Base-by-base conservation (phyloP, 1,140 invertebrate genomes). In the Anadara kagoshimensis region DNA sequence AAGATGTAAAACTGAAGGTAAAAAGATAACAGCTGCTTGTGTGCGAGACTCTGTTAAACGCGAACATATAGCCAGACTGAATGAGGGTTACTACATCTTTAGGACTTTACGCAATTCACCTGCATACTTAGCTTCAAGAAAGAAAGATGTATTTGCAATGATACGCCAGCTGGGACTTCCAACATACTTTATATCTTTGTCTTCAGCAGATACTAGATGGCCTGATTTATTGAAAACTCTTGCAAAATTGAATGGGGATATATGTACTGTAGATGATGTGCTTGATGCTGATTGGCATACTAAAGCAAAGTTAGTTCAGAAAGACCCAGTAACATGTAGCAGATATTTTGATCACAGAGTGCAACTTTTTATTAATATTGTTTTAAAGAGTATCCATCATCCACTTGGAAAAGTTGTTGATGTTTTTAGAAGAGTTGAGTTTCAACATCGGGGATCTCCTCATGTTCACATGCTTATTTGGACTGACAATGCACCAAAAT, bases 161-260 rank as follows among this genome's bases (percentile, higher is more conserved):
- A 73, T 73, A 49, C 51, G 71, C 2, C 71, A 73, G 51, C 29
- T 73, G 18, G 78, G 78, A 44, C 26, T 76, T 61, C 68, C 76
- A 62, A 74, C 73, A 63, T 78, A 69, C 66, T 80, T 78, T 62
- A 65, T 72, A 18, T 78, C 69, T 22, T 56, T 78, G 12, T 81
- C 79, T 24, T 65, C 79, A 54, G 79, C 76, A 20, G 79, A 81
- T 56, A 78, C 73, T 36, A 73, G 51, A 53, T 81, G 79, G 79
- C 43, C 45, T 29, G 76, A 76, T 62, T 49, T 78, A 41, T 51
- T 81, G 16, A 74, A 64, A 72, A 72, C 63, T 45, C 53, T 81
- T 18, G 67, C 63, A 24, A 63, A 59, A 63, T 53, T 81, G 29
- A 64, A 66, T 73, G 45, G 69, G 47, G 47, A 51, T 24, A 59